Evolutionary conservation across 2,797 vertebrate genomes (phyloP).

Genomic region (Atherinosoma microstoma): DNA sequence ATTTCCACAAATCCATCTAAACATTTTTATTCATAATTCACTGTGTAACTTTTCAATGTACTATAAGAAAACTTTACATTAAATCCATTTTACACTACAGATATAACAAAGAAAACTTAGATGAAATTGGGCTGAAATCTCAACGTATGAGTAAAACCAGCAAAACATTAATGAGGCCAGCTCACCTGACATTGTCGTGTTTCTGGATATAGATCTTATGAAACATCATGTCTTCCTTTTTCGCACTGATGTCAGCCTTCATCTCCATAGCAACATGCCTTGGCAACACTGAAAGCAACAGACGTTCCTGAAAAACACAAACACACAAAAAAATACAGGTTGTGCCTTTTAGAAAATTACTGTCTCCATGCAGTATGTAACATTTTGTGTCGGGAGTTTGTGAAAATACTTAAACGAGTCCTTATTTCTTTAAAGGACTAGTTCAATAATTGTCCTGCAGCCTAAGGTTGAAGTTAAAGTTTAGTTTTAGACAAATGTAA

Average conservation of each 20-base stretch:
- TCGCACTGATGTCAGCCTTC: conserved; percentile 99
- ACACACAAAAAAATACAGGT: conserved; percentile 40
- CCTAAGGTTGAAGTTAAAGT: not conserved
- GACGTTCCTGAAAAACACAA: conserved; percentile 88
- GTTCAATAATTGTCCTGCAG: not conserved
- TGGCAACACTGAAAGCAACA: conserved; percentile 96
- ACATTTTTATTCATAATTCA: not conserved
- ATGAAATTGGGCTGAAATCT: not conserved
- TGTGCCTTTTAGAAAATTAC: conserved; percentile 51
- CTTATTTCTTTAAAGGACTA: not conserved
- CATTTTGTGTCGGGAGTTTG: not conserved
- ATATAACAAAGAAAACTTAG: not conserved
- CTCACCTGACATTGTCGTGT: conserved; percentile 95
- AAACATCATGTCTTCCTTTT: conserved; percentile 99
- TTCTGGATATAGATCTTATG: conserved; percentile 99
- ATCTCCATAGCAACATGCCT: conserved; percentile 99
- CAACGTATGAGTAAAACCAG: not conserved
- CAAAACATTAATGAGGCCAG: conserved; percentile 18
- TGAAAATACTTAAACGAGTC: not conserved
- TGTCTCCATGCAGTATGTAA: conserved; percentile 17
- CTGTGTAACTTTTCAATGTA: not conserved
- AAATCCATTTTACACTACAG: not conserved
- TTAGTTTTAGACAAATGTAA: not conserved
- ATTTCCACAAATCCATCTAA: not conserved
- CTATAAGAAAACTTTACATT: not conserved